Base-by-base conservation (phyloP, 1,140 invertebrate genomes). In the Eufriesea mexicana region DNA sequence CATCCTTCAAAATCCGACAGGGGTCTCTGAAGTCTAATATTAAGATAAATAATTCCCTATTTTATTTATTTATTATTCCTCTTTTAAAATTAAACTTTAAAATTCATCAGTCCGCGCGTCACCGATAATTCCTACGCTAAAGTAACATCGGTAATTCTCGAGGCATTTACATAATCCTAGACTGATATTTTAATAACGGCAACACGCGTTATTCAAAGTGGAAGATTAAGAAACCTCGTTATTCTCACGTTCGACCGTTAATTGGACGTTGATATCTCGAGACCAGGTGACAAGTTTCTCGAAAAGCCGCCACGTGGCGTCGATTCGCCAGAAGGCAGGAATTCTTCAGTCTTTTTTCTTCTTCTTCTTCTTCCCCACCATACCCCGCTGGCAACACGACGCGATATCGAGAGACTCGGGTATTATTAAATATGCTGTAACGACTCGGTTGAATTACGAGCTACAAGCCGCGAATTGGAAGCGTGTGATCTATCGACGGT, bases 401-500 rank as follows among this genome's bases (percentile, higher is more conserved):
- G n/a, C 25, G 42, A 7, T 45, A 47, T 9, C 73, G 49, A 64
- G 61, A 35, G 51, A 28, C 64, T 49, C 16, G 55, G 42, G 62
- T 75, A 67, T 82, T 82, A 82, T 82, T 76, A 76, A 82, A 82
- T 82, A 82, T 83, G 74, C 75, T 45, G 66, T 70, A 83, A 83
- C 81, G 81, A 83, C 47, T 51, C 54, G 42, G 66, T 57, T 77
- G 74, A 77, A 49, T 83, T 77, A 77, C 70, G 74, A 71, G 81
- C 20, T 83, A 78, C 74, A 77, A 83, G 81, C 64, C 64, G 81
- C 81, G 75, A 77, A 83, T 77, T 83, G 81, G 75, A 83, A 83
- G 81, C 81, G 57, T 83, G 75, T 83, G 75, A 83, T 77, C 81
- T 83, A 77, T 77, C 74, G 81, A 71, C 81, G 81, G 75, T 70